Evolutionary conservation across 2,113 vertebrate genomes (phyloP), one percentile per base, ranked within the genome.

Genomic region (Colaptes auratus): DNA sequence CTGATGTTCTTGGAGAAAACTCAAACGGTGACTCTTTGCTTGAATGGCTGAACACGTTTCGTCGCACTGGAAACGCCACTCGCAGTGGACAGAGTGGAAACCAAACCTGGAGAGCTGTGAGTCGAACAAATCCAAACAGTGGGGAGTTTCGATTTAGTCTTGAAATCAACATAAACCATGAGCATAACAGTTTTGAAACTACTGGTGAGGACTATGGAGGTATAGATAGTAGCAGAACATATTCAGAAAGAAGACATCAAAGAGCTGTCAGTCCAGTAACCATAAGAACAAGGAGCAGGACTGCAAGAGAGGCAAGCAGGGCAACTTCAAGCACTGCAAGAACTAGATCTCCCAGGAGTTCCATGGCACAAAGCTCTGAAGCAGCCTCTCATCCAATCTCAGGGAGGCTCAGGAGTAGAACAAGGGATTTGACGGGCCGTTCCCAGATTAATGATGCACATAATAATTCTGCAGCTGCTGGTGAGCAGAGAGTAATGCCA

Each of bases 101-200:
- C 96, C 99, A 99, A 94, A 99, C 98, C 21, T 99, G 99, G 99
- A 98, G 99, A 63, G 99, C 99, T 1, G 99, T 99, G 96, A 99
- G 99, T 94, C 98, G 98, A 95, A 99, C 98, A 64, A 99, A 99
- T 93, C 99, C 99, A 2, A 99, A 98, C 97, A 99, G 98, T 23
- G 98, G 99, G 42, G 99, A 99, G 91, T 99, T 99, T 84, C 98
- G 98, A 31, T 99, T 99, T 97, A 99, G 99, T 95, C 97, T 99
- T 39, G 99, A 99, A 97, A 99, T 99, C 93, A 99, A 99, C 92
- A 98, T 99, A 95, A 99, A 99, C 95, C 98, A 99, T 0, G 99
- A 99, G 91, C 98, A 98, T 91, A 98, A 98, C 92, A 98, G 88
- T 86, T 94, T 53, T 31, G 97, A 97, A 94, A 65, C 92, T 53